phyloP scores from a whole-genome alignment of 2,113 vertebrate species.

The Catagonus wagneri region DNA sequence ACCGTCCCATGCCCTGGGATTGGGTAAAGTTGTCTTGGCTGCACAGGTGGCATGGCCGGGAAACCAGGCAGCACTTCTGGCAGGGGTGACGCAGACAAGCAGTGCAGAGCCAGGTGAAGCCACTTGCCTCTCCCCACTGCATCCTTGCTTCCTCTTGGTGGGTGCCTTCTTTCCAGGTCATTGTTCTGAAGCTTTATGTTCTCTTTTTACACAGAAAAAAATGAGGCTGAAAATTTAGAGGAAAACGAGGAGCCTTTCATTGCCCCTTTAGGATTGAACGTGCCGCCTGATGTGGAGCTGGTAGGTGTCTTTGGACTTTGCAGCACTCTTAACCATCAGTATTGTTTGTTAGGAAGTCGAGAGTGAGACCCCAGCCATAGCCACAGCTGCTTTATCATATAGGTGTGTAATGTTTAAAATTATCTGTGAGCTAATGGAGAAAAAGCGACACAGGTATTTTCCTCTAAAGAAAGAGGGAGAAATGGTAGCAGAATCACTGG shows the following conservation, averaged over 20 bases:
- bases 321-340: accelerated
- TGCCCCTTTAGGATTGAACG: slow-evolving; percentile 93
- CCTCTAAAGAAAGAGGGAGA: background rate
- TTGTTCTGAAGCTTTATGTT: background rate
- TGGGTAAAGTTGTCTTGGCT: background rate
- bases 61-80: background rate
- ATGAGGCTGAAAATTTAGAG: slow-evolving; percentile 90
- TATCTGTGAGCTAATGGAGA: background rate
- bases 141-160: accelerated
- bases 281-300: slow-evolving; percentile 97
- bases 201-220: slow-evolving; percentile 81
- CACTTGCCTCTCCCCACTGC: accelerated
- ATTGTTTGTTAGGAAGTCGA: accelerated
- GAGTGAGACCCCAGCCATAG: accelerated
- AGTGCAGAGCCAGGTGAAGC: accelerated
- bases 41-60: accelerated
- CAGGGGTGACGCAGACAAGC: accelerated
- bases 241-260: slow-evolving; percentile 97
- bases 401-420: accelerated
- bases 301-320: slow-evolving; percentile 86
- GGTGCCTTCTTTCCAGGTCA: accelerated
- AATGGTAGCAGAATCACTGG: accelerated
- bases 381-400: accelerated
- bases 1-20: too few relatives aligned
- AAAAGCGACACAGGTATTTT: background rate